Conservation (phyloP, 1,140 invertebrate genomes). For the Mycetomoellerius zeteki region DNA sequence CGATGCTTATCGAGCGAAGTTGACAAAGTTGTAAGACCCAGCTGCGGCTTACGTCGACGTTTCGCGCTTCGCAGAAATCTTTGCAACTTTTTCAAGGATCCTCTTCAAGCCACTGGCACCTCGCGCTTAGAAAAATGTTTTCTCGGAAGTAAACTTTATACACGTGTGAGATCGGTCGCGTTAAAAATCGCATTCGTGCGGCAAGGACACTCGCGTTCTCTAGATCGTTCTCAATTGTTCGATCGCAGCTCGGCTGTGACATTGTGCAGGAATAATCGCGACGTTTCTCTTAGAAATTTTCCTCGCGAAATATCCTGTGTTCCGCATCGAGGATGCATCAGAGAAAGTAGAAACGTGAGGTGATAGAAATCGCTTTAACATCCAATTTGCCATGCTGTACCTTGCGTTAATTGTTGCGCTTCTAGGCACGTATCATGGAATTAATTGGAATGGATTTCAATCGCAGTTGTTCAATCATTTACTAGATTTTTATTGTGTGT, state of each 20-base stretch:
- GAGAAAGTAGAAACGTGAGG: neutral
- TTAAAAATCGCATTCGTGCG: conserved; percentile 30
- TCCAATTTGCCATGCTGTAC: neutral
- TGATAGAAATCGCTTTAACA: conserved; percentile 6
- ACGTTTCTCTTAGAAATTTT: conserved; percentile 19
- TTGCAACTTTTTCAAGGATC: conserved; percentile 62
- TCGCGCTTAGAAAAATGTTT: conserved; percentile 5
- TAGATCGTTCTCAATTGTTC: conserved; percentile 44
- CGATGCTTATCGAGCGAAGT: conserved; percentile 40
- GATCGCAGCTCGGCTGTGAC: conserved; percentile 9
- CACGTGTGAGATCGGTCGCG: neutral
- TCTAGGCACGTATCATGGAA: neutral
- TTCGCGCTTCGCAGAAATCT: conserved; percentile 38
- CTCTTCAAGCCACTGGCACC: neutral
- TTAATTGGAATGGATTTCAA: too few species aligned
- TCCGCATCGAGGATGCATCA: neutral
- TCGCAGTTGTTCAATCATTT: too few species aligned
- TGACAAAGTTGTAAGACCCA: conserved; percentile 14
- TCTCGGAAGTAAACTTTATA: conserved; percentile 44
- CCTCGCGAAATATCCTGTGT: neutral
- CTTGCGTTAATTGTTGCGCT: neutral
- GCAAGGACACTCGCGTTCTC: conserved; percentile 44
- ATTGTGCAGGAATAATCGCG: conserved; percentile 13
- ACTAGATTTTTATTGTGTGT: too few species aligned
- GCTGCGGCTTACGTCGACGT: neutral